Conservation (phyloP, 2,797 vertebrate species). For the Manis pentadactyla region DNA sequence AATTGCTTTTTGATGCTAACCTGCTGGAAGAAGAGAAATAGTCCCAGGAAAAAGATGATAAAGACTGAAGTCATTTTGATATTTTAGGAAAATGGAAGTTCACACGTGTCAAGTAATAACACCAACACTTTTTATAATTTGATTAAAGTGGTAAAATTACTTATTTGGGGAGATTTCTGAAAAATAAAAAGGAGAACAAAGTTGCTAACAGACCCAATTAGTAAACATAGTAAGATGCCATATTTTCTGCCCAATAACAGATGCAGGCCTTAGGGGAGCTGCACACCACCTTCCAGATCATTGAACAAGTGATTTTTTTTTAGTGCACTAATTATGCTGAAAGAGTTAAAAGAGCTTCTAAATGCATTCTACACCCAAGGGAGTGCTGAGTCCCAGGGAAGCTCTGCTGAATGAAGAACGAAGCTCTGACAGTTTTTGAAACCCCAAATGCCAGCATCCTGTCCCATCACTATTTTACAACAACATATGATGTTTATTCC, state of each 20-base stretch:
- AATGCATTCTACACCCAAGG: neutral
- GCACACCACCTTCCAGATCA: slow-evolving; percentile 26
- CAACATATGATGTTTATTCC: neutral
- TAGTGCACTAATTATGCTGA: slow-evolving; percentile 50
- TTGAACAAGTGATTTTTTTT: slow-evolving; percentile 53
- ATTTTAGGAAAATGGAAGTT: neutral
- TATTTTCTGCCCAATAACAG: slow-evolving; percentile 57
- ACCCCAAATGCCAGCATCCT: neutral
- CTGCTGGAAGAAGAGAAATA: neutral
- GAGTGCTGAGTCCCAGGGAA: neutral
- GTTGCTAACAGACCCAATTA: slow-evolving; percentile 61
- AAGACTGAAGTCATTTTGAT: neutral
- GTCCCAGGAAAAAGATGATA: neutral
- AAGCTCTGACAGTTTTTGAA: neutral
- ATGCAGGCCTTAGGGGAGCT: slow-evolving; percentile 56
- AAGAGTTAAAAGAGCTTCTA: slow-evolving; percentile 72
- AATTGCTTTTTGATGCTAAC: neutral
- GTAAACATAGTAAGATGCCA: slow-evolving; percentile 38
- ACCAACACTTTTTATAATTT: neutral
- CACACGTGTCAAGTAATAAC: neutral
- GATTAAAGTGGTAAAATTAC: neutral
- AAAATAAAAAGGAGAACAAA: neutral
- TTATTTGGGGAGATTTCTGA: neutral
- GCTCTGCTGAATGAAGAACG: neutral
- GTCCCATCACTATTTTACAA: neutral